Evolutionary conservation across 2,113 vertebrate genomes (phyloP), one percentile per base, ranked within the genome.

Genomic region (Piliocolobus tephrosceles): DNA sequence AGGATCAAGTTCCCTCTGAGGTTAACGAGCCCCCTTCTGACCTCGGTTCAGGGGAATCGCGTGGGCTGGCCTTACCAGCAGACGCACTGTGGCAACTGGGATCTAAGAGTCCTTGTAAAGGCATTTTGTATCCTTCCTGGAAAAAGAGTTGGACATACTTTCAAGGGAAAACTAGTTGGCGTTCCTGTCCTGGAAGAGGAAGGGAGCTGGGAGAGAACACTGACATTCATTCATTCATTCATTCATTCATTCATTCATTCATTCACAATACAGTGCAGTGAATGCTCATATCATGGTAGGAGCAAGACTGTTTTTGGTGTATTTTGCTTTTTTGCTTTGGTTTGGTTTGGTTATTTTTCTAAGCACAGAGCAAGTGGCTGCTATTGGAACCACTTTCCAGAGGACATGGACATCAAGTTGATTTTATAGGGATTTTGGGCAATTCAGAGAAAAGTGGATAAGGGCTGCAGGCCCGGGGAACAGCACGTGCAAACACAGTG

Each of bases 21-120:
- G 72, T 1, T 20, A 5, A 3, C 7, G 57, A 38, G 30, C 9
- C 25, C 13, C 22, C 11, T 5, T 2, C 2, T 6, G 45, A 43
- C 38, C 7, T 16, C 0, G 0, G 3, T 32, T 35, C 25, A 1
- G 85, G 32, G 22, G 50, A 11, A 11, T 12, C 6, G 1, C 8
- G 1, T 8, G 8, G 57, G 27, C 55, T 4, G 4, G 12, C 27
- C 64, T n/a, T 40, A 14, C 30, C 68, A 12, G 0, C 1, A 9
- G n/a, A 32, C 20, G 4, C 22, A 16, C 1, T 0, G 0, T 35
- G 0, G 35, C 27, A 3, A 25, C 0, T 23, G 40, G n/a, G 22
- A 4, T 17, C 1, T 5, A 2, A 4, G 18, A 61, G 43, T 30
- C 17, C n/a, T 10, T 16, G 40, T 7, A 8, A 40, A 58, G 57